phyloP scores from a whole-genome alignment of 2,888 invertebrate genomes.

The Cerastis rubricosa region DNA sequence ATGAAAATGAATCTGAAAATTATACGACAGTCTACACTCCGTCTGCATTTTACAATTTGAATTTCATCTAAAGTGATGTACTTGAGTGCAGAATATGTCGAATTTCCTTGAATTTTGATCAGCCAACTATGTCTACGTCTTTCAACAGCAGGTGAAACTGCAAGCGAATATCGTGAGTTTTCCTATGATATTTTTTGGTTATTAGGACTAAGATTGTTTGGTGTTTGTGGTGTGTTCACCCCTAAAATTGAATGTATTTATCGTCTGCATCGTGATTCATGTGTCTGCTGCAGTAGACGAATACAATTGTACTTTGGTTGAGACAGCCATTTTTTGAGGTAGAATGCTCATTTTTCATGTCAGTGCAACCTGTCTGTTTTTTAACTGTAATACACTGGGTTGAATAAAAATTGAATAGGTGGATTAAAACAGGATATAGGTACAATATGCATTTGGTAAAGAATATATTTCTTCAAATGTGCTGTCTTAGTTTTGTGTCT shows the following conservation, averaged over 20 bases:
- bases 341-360: slow-evolving; percentile 74
- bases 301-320: slow-evolving; percentile 82
- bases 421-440: neutral
- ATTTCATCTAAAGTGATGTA: slow-evolving; percentile 85
- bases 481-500: slow-evolving; percentile 15
- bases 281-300: slow-evolving; percentile 88
- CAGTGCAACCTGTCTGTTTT: slow-evolving; percentile 66
- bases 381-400: slow-evolving; percentile 27
- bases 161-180: slow-evolving; percentile 69
- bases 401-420: slow-evolving; percentile 31
- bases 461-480: neutral
- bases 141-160: slow-evolving; percentile 62
- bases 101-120: slow-evolving; percentile 91
- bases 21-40: slow-evolving; percentile 83
- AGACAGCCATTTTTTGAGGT: slow-evolving; percentile 74
- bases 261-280: slow-evolving; percentile 88
- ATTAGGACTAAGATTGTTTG: slow-evolving; percentile 72
- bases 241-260: slow-evolving; percentile 83
- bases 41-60: slow-evolving; percentile 89
- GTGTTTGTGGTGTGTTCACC: slow-evolving; percentile 74
- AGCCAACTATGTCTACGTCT: slow-evolving; percentile 81
- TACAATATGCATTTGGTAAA: slow-evolving; percentile 21
- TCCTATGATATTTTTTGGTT: slow-evolving; percentile 2
- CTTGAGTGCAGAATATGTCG: slow-evolving; percentile 88
- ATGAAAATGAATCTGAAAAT: slow-evolving; percentile 89